A percentile compares a stretch with the other conserved stretches of the same genome.
phyloP scores from a whole-genome alignment of 2,113 vertebrate genomes.

The Hystrix brachyura region DNA sequence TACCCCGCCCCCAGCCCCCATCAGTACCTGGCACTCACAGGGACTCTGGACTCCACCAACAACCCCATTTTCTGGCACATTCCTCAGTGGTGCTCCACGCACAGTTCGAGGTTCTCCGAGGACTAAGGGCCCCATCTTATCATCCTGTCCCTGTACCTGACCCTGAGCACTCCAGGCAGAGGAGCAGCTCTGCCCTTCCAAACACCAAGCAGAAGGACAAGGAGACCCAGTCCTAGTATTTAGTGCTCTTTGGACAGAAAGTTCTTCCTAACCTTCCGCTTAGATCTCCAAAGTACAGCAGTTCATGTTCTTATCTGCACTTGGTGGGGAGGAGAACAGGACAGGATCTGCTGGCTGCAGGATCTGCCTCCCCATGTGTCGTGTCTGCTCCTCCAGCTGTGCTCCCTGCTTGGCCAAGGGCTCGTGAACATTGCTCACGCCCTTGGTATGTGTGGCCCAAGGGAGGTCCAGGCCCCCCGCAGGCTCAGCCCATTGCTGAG shows the following conservation, averaged over 20 bases:
- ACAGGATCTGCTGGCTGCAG: background rate
- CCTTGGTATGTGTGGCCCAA: background rate
- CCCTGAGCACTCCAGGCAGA: background rate
- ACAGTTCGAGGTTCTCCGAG: background rate
- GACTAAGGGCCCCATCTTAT: too few relatives aligned
- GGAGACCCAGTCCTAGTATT: background rate
- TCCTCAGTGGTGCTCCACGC: background rate
- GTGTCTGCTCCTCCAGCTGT: background rate
- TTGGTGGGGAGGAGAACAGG: background rate
- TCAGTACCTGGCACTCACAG: background rate
- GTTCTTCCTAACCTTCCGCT: background rate
- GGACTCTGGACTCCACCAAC: background rate
- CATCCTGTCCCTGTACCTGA: fast-evolving
- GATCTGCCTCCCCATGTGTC: background rate
- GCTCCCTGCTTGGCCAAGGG: background rate
- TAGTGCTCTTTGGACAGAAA: background rate
- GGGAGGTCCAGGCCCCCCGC: background rate
- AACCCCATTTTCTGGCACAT: background rate
- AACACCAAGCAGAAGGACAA: background rate
- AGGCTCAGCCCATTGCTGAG: background rate
- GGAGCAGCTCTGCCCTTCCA: background rate
- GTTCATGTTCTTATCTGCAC: background rate
- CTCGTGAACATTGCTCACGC: background rate
- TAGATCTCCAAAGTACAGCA: background rate
- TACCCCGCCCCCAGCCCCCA: background rate